A percentile compares a stretch with the other conserved stretches of the same genome.
phyloP scores from a whole-genome alignment of 2,113 vertebrate genomes.

The Passer montanus region DNA sequence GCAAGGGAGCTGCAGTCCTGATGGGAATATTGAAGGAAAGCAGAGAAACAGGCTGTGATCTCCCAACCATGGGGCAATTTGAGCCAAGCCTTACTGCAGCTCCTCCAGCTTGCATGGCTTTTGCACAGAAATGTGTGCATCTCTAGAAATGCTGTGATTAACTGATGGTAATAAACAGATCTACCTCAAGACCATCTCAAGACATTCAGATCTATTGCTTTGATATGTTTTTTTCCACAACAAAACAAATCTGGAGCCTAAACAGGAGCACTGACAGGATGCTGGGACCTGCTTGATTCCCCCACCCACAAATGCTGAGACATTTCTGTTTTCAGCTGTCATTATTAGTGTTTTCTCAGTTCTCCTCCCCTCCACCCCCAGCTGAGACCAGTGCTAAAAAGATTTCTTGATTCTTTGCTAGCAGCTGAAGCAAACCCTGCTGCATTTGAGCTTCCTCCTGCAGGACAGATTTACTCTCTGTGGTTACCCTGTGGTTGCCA shows the following conservation, averaged over 20 bases:
- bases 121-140: not conserved
- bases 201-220: not conserved
- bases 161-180: not conserved
- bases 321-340: slow-evolving; percentile 46
- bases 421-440: slow-evolving; percentile 19
- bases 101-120: not conserved
- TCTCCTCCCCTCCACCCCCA: not conserved
- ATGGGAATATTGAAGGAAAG: slow-evolving; percentile 19
- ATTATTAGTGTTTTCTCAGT: slow-evolving; percentile 28
- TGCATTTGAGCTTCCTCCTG: slow-evolving; percentile 32
- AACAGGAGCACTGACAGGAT: not conserved
- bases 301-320: not conserved
- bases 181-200: not conserved
- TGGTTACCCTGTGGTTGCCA: slow-evolving; percentile 50
- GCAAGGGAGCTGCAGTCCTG: slow-evolving; percentile 9
- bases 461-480: slow-evolving; percentile 52
- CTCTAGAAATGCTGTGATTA: not conserved
- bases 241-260: not conserved
- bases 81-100: not conserved
- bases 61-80: not conserved
- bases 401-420: not conserved
- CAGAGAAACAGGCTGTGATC: not conserved
- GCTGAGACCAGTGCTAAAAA: not conserved
- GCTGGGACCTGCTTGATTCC: slow-evolving; percentile 5
- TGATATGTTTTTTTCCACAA: not conserved